These are phyloP conservation scores for Emberiza fucata DNA, from an alignment of 2,113 vertebrate genomes.

Conservation along the genomic window DNA sequence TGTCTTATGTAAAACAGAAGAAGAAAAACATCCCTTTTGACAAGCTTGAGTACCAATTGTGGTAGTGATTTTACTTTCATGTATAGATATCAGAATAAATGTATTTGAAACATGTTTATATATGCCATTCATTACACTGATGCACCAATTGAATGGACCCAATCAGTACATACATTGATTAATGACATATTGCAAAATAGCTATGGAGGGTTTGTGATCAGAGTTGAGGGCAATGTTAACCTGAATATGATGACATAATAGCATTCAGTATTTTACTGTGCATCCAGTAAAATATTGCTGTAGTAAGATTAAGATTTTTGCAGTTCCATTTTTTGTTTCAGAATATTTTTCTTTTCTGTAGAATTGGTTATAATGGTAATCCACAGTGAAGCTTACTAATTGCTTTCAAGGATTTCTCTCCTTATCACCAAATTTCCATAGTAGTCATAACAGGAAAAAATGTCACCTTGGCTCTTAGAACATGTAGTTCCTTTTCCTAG, in stretches of 20 bases:
- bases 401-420: neutral
- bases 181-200: slow-evolving; percentile 29
- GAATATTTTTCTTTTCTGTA: neutral
- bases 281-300: neutral
- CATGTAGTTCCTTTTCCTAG: neutral
- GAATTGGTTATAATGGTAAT: neutral
- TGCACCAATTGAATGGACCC: slow-evolving; percentile 15
- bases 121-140: slow-evolving; percentile 40
- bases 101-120: slow-evolving; percentile 54
- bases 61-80: slow-evolving; percentile 63
- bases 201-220: neutral
- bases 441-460: neutral
- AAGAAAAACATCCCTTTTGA: slow-evolving; percentile 47
- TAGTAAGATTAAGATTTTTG: neutral
- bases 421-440: neutral
- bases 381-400: neutral
- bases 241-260: neutral
- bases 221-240: slow-evolving; percentile 6
- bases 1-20: slow-evolving; percentile 56
- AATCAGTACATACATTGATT: slow-evolving; percentile 42
- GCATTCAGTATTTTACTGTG: neutral
- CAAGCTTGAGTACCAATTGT: slow-evolving; percentile 38
- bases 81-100: slow-evolving; percentile 49
- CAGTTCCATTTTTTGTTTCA: neutral
- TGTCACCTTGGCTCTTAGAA: neutral